These are phyloP conservation scores for Wiebesia pumilae DNA, from an alignment of 1,140 invertebrate genomes.

Conservation along the genomic window DNA sequence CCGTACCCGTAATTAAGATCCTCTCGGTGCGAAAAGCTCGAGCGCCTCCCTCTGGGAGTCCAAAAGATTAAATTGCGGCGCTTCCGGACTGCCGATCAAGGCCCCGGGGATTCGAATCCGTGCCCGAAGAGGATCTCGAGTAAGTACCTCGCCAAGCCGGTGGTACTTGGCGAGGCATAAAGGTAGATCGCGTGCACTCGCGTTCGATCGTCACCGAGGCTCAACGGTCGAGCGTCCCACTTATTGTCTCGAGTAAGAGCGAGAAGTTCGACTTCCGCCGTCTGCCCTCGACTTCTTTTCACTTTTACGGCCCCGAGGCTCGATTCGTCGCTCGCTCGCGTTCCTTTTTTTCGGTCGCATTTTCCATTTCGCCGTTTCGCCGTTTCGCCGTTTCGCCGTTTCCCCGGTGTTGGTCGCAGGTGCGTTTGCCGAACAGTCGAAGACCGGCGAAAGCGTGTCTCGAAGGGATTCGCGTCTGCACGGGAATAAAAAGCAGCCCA, in stretches of 20 bases:
- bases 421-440: neutral
- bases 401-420: neutral
- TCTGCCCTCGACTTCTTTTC: neutral
- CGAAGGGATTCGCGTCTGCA: neutral
- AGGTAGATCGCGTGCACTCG: conserved; percentile 11
- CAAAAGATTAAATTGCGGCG: neutral
- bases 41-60: neutral
- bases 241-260: conserved; percentile 22
- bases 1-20: no score
- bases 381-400: neutral
- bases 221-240: conserved; percentile 14
- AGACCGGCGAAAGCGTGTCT: neutral
- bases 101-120: no score
- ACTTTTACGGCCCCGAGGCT: neutral
- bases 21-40: neutral
- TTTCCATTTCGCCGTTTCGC: neutral
- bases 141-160: no score
- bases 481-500: no score
- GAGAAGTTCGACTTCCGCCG: neutral
- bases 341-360: neutral
- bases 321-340: neutral
- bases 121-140: no score
- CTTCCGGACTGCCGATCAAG: neutral
- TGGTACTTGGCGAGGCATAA: neutral
- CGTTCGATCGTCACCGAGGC: neutral